Evolutionary conservation across 2,888 invertebrate genomes (phyloP), one percentile per base, ranked within the genome.

Genomic region (Sesia apiformis): DNA sequence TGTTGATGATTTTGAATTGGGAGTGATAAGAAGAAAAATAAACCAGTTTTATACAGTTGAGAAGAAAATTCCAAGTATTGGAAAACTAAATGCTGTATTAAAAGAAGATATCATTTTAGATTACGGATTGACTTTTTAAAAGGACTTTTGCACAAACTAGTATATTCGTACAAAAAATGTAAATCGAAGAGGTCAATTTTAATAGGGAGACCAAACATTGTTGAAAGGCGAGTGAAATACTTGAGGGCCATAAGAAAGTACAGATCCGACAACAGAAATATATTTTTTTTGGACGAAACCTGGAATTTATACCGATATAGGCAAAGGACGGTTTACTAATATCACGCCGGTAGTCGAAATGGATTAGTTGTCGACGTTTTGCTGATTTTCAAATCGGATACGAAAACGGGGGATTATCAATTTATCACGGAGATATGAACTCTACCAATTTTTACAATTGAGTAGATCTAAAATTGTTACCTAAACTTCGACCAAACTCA

Each of bases 291-390:
- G 1, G 23, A 23, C 23, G 23, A 23, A 46, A 39, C 49, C 42
- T 6, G 5, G 7, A 42, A 5, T n/a, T 5, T 8, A 8, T 49
- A 8, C 23, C 23, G 23, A 23, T 23, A 23, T 1, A 23, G 51
- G 51, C 39, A 55, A 55, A 38, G 55, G 55, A 42, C 51, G 52
- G 23, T 52, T 52, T 55, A 42, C 8, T 55, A 7, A 52, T 55
- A 40, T 43, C 55, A 52, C 40, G 51, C 42, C 39, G n/a, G 55
- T 23, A 23, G 23, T 23, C 23, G 55, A 7, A 52, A 40, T 4
- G 55, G 55, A 43, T 43, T 55, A 5, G 40, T 55, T n/a, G n/a
- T n/a, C n/a, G n/a, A n/a, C n/a, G n/a, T n/a, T n/a, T n/a, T 52
- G 5, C 4, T 40, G 6, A 52, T 52, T 52, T 52, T 7, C 3